A percentile compares a stretch with the other conserved stretches of the same genome.
Evolutionary conservation across 2,888 invertebrate genomes (phyloP).

Genomic region (Hoplodrina ambigua): DNA sequence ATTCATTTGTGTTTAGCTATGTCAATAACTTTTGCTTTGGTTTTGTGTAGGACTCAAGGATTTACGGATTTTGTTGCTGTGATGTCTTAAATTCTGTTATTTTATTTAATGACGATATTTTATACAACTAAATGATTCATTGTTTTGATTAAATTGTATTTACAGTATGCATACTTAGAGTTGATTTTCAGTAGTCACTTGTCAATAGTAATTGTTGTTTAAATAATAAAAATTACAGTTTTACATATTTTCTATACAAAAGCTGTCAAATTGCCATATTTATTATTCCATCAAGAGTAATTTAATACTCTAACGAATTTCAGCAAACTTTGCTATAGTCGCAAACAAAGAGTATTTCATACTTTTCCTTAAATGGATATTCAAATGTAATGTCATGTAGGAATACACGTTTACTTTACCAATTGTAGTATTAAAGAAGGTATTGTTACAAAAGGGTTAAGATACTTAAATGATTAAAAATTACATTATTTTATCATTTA

Average conservation of each 20-base stretch:
- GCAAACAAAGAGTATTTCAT: background rate
- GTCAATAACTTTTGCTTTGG: slow-evolving; percentile 36
- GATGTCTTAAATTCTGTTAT: background rate
- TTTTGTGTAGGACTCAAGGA: slow-evolving; percentile 51
- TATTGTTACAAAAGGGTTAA: too few relatives aligned
- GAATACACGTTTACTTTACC: background rate
- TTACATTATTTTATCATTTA: too few relatives aligned
- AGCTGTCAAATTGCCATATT: too few relatives aligned
- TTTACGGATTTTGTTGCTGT: slow-evolving; percentile 4
- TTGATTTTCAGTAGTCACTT: background rate
- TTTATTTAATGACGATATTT: too few relatives aligned
- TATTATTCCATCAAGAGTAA: background rate
- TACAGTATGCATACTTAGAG: too few relatives aligned
- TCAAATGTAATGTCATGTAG: slow-evolving; percentile 8
- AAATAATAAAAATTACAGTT: too few relatives aligned
- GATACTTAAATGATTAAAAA: too few relatives aligned
- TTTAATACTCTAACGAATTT: background rate
- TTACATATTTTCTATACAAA: too few relatives aligned
- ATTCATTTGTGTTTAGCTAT: slow-evolving; percentile 48
- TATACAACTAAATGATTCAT: too few relatives aligned
- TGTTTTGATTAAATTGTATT: too few relatives aligned
- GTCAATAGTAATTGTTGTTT: background rate
- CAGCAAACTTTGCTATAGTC: background rate
- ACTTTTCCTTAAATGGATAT: slow-evolving; percentile 13
- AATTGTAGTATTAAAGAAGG: too few relatives aligned